Percentiles rank a stretch among this genome's conserved stretches.
phyloP scores from a whole-genome alignment of 2,888 invertebrate genomes.

The Acleris literana region DNA sequence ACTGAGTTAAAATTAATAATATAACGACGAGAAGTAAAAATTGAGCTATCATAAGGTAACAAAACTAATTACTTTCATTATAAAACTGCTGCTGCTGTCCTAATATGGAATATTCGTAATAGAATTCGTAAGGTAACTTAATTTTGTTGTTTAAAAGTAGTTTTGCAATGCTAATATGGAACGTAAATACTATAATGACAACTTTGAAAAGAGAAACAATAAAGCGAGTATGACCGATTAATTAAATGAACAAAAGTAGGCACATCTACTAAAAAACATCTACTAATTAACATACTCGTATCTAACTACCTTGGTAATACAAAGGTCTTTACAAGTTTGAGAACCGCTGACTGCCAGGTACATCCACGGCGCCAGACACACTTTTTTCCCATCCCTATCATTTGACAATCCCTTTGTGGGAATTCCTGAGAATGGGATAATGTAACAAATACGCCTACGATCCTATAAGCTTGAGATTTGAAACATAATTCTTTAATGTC shows the following conservation, averaged over 20 bases:
- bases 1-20: not conserved
- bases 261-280: too few relatives aligned
- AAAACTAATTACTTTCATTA: not conserved
- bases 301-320: not conserved
- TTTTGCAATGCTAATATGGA: too few relatives aligned
- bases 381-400: slow-evolving; percentile 54
- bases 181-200: too few relatives aligned
- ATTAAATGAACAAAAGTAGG: too few relatives aligned
- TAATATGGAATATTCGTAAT: too few relatives aligned
- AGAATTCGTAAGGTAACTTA: too few relatives aligned
- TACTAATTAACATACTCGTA: too few relatives aligned
- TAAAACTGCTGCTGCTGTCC: too few relatives aligned
- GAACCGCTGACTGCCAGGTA: slow-evolving; percentile 56
- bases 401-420: slow-evolving; percentile 44
- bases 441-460: slow-evolving; percentile 32
- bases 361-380: slow-evolving; percentile 66
- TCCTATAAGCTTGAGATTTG: slow-evolving; percentile 11
- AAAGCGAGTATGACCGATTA: too few relatives aligned
- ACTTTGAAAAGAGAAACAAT: too few relatives aligned
- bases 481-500: not conserved
- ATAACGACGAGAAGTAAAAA: not conserved
- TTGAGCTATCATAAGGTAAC: too few relatives aligned
- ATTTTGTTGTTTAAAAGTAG: too few relatives aligned
- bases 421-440: slow-evolving; percentile 40
- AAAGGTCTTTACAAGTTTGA: slow-evolving; percentile 47